These are phyloP conservation scores for Ochlodes sylvanus DNA, from an alignment of 2,888 invertebrate genomes.

Conservation along the genomic window DNA sequence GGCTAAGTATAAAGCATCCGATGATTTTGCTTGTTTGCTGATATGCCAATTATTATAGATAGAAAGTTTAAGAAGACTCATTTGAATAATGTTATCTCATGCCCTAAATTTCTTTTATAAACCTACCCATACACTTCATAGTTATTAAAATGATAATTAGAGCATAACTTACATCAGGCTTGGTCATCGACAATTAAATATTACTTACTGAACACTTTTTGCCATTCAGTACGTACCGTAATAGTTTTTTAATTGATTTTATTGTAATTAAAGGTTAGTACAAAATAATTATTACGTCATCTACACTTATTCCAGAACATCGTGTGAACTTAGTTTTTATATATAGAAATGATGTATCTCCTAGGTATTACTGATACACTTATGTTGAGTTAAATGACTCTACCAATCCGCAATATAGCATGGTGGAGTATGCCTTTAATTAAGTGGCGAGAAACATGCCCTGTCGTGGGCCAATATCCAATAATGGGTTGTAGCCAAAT, in stretches of 20 bases:
- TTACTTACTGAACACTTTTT: not conserved
- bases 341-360: too few species aligned
- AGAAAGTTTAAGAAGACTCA: not conserved
- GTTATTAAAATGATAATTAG: not conserved
- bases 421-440: too few species aligned
- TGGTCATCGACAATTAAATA: not conserved
- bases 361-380: too few species aligned
- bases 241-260: not conserved
- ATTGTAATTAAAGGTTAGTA: not conserved
- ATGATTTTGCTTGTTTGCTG: not conserved
- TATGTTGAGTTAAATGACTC: too few species aligned
- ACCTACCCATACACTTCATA: not conserved
- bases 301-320: too few species aligned
- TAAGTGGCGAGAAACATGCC: too few species aligned
- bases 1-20: conserved; percentile 7
- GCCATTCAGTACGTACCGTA: not conserved
- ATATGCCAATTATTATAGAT: not conserved
- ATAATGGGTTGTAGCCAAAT: too few species aligned
- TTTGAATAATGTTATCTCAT: not conserved
- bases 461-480: too few species aligned
- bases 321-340: too few species aligned
- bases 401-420: too few species aligned
- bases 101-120: not conserved
- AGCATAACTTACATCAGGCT: not conserved
- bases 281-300: too few species aligned